Conservation (phyloP, 30 jellyfish, hydroid and myxozoan species). For the Pelagia noctiluca region DNA sequence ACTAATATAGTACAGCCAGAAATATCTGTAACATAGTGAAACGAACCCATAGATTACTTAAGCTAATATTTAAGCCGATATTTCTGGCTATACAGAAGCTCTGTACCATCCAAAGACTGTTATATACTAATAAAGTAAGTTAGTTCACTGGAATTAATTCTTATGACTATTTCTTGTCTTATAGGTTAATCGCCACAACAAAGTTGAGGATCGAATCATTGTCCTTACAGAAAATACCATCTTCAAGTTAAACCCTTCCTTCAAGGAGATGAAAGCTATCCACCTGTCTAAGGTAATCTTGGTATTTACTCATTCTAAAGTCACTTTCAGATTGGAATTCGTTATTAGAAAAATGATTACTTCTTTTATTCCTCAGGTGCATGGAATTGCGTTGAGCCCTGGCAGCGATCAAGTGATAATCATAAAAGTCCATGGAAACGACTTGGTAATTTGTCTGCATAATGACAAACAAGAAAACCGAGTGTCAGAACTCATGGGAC, state of each 20-base stretch:
- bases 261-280: slow-evolving; percentile 81
- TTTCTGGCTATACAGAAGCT: too few species aligned
- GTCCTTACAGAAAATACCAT: slow-evolving; percentile 79
- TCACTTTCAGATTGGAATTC: too few species aligned
- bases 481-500: slow-evolving; percentile 88
- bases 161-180: neutral
- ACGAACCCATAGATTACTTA: too few species aligned
- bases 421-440: slow-evolving; percentile 83
- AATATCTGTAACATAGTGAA: too few species aligned
- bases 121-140: too few species aligned
- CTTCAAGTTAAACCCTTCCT: slow-evolving; percentile 67
- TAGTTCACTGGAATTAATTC: neutral
- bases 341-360: too few species aligned
- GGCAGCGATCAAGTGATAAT: slow-evolving; percentile 79
- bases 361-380: slow-evolving; percentile 54
- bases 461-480: slow-evolving; percentile 90
- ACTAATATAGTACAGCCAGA: too few species aligned
- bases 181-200: slow-evolving; percentile 87
- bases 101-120: too few species aligned
- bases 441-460: slow-evolving; percentile 82
- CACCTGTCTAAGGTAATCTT: slow-evolving; percentile 83
- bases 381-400: slow-evolving; percentile 89
- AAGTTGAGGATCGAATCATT: slow-evolving; percentile 89
- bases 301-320: too few species aligned
- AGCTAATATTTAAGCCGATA: too few species aligned